Conservation (phyloP, 1,140 invertebrate genomes). For the Monomorium pharaonis region DNA sequence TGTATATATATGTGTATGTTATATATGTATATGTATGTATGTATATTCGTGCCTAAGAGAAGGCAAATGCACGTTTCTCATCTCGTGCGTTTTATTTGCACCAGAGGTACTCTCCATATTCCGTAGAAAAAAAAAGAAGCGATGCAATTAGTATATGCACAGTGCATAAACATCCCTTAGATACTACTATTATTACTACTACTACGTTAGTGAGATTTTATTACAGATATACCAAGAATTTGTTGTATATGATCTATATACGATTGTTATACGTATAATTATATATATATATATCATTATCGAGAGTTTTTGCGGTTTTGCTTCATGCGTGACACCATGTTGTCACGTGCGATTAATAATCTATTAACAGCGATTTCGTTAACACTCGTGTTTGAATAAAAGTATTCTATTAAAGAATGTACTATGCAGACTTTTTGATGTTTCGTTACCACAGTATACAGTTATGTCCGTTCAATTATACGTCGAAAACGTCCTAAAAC, state of each 20-base stretch:
- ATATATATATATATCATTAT: constrained; percentile 43
- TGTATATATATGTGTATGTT: background rate
- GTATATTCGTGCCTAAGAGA: constrained; percentile 40
- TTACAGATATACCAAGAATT: constrained; percentile 48
- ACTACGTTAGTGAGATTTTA: constrained; percentile 37
- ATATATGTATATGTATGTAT: constrained; percentile 35
- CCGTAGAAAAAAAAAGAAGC: constrained; percentile 21
- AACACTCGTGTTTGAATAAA: constrained; percentile 58
- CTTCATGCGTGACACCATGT: constrained; percentile 33
- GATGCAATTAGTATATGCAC: constrained; percentile 21
- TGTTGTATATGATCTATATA: constrained; percentile 45
- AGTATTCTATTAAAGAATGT: constrained; percentile 47
- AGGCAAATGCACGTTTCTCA: constrained; percentile 33
- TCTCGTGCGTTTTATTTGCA: constrained; percentile 44
- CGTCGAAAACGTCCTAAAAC: no score
- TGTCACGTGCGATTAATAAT: constrained; percentile 50
- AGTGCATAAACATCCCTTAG: constrained; percentile 10
- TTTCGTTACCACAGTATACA: constrained; percentile 12
- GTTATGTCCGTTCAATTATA: background rate
- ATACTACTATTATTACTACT: constrained; percentile 25
- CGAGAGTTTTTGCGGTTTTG: constrained; percentile 44
- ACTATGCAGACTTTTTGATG: constrained; percentile 7
- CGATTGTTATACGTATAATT: constrained; percentile 52
- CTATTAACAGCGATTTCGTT: constrained; percentile 54
- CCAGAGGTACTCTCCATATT: constrained; percentile 36